phyloP scores from a whole-genome alignment of 2,113 vertebrate genomes.

The Brevimyrus niger region DNA sequence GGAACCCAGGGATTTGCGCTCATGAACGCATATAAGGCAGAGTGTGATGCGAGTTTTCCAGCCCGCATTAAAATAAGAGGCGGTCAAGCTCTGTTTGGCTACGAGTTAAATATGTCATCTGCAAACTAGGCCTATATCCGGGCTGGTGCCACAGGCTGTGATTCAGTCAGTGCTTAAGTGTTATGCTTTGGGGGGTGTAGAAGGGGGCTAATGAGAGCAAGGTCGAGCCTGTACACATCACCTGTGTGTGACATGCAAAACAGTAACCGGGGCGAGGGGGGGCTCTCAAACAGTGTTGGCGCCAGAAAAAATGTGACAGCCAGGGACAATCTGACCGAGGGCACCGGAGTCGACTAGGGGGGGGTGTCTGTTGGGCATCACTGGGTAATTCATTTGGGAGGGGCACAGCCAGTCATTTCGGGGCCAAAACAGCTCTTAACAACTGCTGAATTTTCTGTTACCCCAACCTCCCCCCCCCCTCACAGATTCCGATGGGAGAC shows the following conservation, averaged over 20 bases:
- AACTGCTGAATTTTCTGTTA: background rate
- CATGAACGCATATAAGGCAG: constrained; percentile 40
- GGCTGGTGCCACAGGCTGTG: constrained; percentile 39
- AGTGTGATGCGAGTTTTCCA: constrained; percentile 53
- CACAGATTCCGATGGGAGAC: background rate
- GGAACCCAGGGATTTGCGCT: constrained; percentile 37
- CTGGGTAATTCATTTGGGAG: background rate
- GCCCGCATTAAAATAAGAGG: constrained; percentile 48
- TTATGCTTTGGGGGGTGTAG: constrained; percentile 31
- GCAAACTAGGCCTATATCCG: constrained; percentile 41
- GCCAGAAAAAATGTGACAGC: background rate
- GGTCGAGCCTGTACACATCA: background rate
- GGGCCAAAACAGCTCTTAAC: background rate
- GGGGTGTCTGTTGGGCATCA: background rate
- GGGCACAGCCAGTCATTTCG: background rate
- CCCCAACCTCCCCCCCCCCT: background rate
- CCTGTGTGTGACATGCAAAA: background rate
- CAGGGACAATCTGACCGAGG: background rate
- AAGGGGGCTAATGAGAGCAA: background rate
- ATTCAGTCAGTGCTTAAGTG: constrained; percentile 41
- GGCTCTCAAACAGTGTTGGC: background rate
- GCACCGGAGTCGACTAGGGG: background rate
- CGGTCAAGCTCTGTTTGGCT: constrained; percentile 41
- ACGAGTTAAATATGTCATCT: constrained; percentile 46
- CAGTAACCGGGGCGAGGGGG: background rate